Conservation (phyloP, 2,797 vertebrate genomes). For the Peromyscus attwateri region DNA sequence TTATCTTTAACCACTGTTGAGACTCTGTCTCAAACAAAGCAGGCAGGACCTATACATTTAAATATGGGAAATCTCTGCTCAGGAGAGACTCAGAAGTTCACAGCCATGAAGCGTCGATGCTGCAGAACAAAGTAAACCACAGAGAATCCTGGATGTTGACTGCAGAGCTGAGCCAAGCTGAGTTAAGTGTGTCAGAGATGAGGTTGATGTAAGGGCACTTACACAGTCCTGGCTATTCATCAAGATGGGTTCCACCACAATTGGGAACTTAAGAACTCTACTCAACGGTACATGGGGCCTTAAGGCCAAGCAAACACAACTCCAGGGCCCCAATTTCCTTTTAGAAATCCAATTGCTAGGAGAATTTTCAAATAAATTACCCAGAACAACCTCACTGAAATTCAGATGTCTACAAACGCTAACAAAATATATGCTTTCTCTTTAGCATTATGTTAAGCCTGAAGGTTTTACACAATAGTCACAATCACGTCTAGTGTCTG, state of each 20-base stretch:
- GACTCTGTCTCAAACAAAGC: constrained; percentile 31
- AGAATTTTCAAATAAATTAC: constrained; percentile 40
- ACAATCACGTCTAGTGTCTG: constrained; percentile 29
- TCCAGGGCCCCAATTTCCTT: neutral
- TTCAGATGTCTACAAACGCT: constrained; percentile 10
- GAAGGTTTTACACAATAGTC: neutral
- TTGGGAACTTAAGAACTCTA: neutral
- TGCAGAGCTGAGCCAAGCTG: neutral
- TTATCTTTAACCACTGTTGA: constrained; percentile 42
- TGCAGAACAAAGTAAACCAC: neutral
- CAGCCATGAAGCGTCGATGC: neutral
- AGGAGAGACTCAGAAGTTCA: neutral
- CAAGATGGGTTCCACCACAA: neutral
- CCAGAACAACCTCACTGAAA: neutral
- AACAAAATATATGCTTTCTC: neutral
- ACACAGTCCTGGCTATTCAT: neutral
- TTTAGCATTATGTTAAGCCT: constrained; percentile 1
- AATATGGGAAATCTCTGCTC: neutral
- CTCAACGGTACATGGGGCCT: neutral
- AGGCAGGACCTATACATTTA: neutral
- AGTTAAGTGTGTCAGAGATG: neutral
- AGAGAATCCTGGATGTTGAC: neutral
- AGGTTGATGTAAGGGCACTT: neutral
- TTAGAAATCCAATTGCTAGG: neutral
- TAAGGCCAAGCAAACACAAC: neutral